Base-by-base conservation (phyloP, 2,113 vertebrate genomes). In the Spilogale gracilis region DNA sequence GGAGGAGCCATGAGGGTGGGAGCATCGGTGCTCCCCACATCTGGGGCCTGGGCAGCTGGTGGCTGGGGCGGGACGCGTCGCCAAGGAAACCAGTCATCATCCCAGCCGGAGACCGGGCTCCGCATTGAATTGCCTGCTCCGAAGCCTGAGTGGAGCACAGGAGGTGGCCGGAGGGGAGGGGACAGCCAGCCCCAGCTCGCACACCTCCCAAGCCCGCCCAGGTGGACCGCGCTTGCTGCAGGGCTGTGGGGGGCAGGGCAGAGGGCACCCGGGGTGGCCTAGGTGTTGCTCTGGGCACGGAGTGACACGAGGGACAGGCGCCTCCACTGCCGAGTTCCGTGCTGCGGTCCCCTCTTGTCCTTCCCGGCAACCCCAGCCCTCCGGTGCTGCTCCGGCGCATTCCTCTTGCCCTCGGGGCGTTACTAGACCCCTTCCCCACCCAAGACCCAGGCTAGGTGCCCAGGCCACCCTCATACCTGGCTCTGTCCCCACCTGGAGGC, bases 61-160 rank as follows among this genome's bases (percentile, higher is more conserved):
- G 69, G 84, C 56, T 1, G 3, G 67, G 91, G 48, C 45, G n/a
- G 48, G 71, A 88, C 11, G 3, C 3, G 69, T 97, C 25, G 0
- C 89, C 95, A 93, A 67, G 97, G 97, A 97, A 96, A 98, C 97
- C 2, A 0, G 67, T 63, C 80, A 84, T 83, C 95, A 82, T 93
- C 87, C 23, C 96, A 88, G 97, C 83, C 8, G 1, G 93, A 38
- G 91, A 58, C 84, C 60, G 2, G 81, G 83, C 84, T 89, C 30
- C 0, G 60, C 58, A 94, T 74, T 89, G 94, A 97, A 94, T 65
- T 43, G 89, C 90, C n/a, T 73, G 56, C 76, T 71, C 56, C 0
- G 87, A 56, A 74, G 93, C 83, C 9, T 3, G 25, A 67, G 78
- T 65, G 18, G 25, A 86, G 74, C 43, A 5, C 48, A 48, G 86